These are phyloP conservation scores for Pachycephala philippinensis DNA, from an alignment of 2,113 vertebrate genomes.

Conservation along the genomic window DNA sequence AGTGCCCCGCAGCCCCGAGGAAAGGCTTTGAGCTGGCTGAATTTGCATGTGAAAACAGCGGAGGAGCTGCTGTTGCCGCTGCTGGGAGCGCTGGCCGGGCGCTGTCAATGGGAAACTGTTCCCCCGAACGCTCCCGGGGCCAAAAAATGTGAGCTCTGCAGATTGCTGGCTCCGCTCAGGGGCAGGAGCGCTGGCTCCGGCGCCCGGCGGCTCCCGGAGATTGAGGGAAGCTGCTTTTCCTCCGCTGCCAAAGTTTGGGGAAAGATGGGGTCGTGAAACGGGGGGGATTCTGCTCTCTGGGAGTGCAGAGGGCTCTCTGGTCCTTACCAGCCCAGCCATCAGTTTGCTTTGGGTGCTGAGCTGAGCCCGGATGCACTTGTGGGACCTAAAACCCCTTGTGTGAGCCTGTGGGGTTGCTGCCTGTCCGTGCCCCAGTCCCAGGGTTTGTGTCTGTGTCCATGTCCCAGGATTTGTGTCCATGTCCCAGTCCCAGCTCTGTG, in stretches of 20 bases:
- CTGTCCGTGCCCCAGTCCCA: background rate
- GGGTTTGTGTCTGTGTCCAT: background rate
- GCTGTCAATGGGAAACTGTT: conserved; percentile 51
- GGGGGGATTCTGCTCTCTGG: background rate
- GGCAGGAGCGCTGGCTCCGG: background rate
- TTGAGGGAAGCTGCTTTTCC: background rate
- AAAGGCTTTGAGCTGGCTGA: background rate
- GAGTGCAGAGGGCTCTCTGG: accelerated
- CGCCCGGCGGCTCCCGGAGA: background rate
- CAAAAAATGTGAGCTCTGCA: conserved; percentile 16
- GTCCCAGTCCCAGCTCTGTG: background rate
- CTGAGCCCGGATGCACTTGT: accelerated
- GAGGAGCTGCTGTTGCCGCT: background rate
- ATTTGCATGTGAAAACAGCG: conserved; percentile 52
- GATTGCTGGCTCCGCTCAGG: background rate
- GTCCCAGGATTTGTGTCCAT: accelerated
- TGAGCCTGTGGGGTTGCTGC: background rate
- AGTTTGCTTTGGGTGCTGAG: accelerated
- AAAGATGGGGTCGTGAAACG: background rate
- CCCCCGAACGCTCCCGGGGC: background rate
- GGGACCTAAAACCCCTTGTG: accelerated
- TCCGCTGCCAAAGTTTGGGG: background rate
- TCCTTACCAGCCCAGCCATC: background rate
- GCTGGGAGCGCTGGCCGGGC: background rate
- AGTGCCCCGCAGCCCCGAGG: background rate